Evolutionary conservation across 2,888 invertebrate genomes (phyloP), one percentile per base, ranked within the genome.

Genomic region (Euplagia quadripunctaria): DNA sequence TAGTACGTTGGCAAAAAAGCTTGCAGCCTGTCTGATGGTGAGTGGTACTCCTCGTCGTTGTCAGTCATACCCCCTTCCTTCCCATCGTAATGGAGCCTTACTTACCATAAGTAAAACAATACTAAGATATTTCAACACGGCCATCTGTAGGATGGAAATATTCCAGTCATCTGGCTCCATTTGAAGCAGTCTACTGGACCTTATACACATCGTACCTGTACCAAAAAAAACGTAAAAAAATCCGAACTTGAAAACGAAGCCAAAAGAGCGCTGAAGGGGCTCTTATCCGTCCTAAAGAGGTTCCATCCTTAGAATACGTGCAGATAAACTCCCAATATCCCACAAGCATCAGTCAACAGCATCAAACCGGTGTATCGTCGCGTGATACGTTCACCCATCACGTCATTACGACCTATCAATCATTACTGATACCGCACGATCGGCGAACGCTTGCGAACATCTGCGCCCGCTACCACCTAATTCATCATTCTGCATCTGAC

Each of bases 361-460:
- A 78, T 79, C 79, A 55, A 72, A 63, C n/a, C 46, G 66, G 55
- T 78, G 82, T 85, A 83, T 81, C 76, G 80, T 72, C 68, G 77
- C 75, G 82, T 76, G 65, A 75, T 74, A 76, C 69, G 71, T 74
- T 79, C 75, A 72, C 64, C 76, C 72, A 63, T 49, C 49, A 58
- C 78, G 70, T 85, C 82, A 73, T 80, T 79, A 81, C 78, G 64
- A 67, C 46, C 73, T 79, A 83, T 86, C 87, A 79, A 87, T 86
- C 86, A 86, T 85, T 55, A 46, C 74, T 81, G 83, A 81, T 78
- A 75, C 77, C 81, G 74, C 81, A 71, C 77, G 75, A 82, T 73
- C 77, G 76, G 71, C 77, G 70, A 77, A 67, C 77, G 70, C 69
- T 80, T 70, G 82, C 82, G 77, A 80, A 77, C 86, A 85, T 80